Base-by-base conservation (phyloP, 1,140 invertebrate genomes). In the Cheumatopsyche charites region DNA sequence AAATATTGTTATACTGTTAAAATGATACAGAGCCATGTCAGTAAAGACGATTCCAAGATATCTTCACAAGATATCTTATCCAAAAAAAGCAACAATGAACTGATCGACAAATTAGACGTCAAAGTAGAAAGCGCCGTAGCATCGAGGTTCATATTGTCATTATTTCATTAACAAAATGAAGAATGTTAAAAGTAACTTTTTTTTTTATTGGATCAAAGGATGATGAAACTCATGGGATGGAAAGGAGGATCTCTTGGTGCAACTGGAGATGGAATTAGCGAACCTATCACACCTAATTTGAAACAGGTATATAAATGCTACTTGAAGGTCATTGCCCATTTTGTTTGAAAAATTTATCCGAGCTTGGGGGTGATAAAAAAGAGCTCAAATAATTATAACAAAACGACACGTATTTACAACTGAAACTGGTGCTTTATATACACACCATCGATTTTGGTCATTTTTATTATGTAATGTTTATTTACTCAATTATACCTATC, bases 141-240 rank as follows among this genome's bases (percentile, higher is more conserved):
- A 1, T 62, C 52, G 1, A 62, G 68, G 68, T 70, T 68, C 13
- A 25, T 29, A 67, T 23, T 67, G 4, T 67, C 1, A 42, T 19
- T 19, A 65, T 65, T 7, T 7, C 25, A 6, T 25, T 25, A 9
- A 25, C 17, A 17, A 26, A 41, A 6, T 25, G 7, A n/a, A 62
- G 13, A 17, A 62, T 6, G 6, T 43, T 43, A 13, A 43, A 43
- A 13, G 13, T n/a, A n/a, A 65, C n/a, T 2, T 41, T 26, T 65
- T 65, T 67, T 2, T 47, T 15, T 47, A 49, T 15, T 43, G 12
- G 17, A 70, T 78, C 88, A 82, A 63, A 91, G 88, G 77, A 85
- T 94, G 81, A 87, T 94, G 86, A 87, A 89, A 71, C 81, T 90
- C 73, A 93, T 94, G 92, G 93, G 92, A 0, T 94, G 92, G 92